Base-by-base conservation (phyloP, 2,888 invertebrate species). In the Leptinotarsa haldemani region DNA sequence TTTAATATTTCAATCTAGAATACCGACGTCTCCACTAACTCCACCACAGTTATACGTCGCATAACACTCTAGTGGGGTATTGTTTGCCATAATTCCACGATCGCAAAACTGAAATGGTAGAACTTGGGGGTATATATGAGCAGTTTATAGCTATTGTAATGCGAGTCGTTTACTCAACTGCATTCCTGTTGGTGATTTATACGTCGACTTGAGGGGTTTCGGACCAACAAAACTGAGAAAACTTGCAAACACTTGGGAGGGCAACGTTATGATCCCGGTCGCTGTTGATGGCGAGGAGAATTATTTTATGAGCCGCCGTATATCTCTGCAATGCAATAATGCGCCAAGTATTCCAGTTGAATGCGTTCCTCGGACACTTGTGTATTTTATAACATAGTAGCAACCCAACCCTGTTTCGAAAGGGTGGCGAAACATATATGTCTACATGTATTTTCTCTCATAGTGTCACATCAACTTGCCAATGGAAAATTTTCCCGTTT, bases 121-220 rank as follows among this genome's bases (percentile, higher is more conserved):
- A 56, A 56, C 56, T 22, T 20, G 4, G 56, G 56, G 22, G 56
- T 56, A 56, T 56, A 40, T 40, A 56, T 56, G 56, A 56, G 56
- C 56, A 56, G 56, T 56, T 56, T 56, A 56, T 56, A 56, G 15
- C 56, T 22, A 56, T 56, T 56, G 25, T 56, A 25, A 56, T 56
- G 56, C 56, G 18, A 20, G 56, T 56, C 56, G 56, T 56, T 56
- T 22, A 56, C 56, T 56, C 22, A 56, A 56, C 56, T 56, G 56
- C 56, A 56, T 56, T 56, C 56, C 56, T 56, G 18, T 20, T 20
- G 56, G 56, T 15, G 56, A 56, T 56, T 56, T 56, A 56, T 25
- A 20, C 15, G 5, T 22, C 22, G 22, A 20, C 56, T 25, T 22
- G 18, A 56, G 56, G 56, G 56, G 56, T 56, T 56, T 56, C 56